These are phyloP conservation scores for Eidolon dupreanum DNA, from an alignment of 2,797 vertebrate genomes.

Conservation along the genomic window DNA sequence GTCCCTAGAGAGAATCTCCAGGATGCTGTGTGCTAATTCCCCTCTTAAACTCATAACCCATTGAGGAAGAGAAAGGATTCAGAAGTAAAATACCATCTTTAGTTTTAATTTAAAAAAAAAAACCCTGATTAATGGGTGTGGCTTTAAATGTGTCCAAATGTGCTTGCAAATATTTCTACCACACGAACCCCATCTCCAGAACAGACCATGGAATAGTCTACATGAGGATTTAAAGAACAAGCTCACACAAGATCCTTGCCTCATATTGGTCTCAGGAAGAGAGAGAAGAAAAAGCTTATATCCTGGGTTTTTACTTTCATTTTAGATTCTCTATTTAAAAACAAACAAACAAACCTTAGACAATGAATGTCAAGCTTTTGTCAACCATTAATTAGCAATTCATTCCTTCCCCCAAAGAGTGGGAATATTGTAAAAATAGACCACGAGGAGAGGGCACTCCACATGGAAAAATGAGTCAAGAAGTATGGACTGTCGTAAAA, in stretches of 20 bases:
- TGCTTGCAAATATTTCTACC: not conserved
- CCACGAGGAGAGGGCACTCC: not conserved
- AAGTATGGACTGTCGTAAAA: not conserved
- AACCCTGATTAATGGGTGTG: not conserved
- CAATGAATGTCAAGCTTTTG: not conserved
- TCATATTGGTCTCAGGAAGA: not conserved
- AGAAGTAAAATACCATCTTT: not conserved
- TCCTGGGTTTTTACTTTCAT: not conserved
- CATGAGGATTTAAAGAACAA: not conserved
- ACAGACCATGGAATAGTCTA: not conserved
- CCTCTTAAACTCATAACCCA: not conserved
- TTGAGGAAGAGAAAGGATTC: not conserved
- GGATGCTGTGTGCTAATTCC: not conserved
- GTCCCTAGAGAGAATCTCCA: not conserved
- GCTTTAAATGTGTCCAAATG: not conserved
- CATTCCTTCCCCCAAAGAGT: not conserved
- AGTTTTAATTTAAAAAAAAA: not conserved
- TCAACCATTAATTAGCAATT: conserved; percentile 14
- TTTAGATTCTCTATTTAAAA: conserved; percentile 34
- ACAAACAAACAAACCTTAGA: not conserved
- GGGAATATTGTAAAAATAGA: not conserved
- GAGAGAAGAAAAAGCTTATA: not conserved
- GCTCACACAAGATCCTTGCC: not conserved
- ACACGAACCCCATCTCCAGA: too few species aligned
- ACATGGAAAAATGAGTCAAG: not conserved